These are phyloP conservation scores for Alfaro cultratus DNA, from an alignment of 2,797 vertebrate genomes.

Conservation along the genomic window DNA sequence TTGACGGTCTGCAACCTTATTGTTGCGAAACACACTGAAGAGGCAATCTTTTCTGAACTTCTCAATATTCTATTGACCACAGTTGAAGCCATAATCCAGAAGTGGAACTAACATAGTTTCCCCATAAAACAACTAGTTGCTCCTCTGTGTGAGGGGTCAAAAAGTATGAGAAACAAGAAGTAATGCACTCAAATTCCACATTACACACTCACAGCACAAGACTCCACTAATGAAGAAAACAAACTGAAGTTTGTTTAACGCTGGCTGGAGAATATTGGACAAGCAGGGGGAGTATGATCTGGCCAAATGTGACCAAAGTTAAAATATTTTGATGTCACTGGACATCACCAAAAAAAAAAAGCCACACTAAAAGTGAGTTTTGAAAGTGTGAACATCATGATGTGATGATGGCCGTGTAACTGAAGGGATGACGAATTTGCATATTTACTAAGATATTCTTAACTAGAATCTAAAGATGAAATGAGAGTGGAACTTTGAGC, in stretches of 20 bases:
- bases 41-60: background rate
- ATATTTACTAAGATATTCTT: background rate
- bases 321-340: background rate
- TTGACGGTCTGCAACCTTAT: background rate
- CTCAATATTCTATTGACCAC: background rate
- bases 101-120: background rate
- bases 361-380: background rate
- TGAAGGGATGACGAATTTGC: background rate
- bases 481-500: background rate
- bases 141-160: background rate
- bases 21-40: background rate
- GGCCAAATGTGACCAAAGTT: background rate
- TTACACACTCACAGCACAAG: background rate
- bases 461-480: background rate
- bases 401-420: background rate
- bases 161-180: background rate
- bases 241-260: background rate
- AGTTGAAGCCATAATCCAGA: background rate
- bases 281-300: background rate
- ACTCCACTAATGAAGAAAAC: background rate
- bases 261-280: background rate
- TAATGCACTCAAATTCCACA: background rate
- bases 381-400: background rate
- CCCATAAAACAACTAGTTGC: background rate
- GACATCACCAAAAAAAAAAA: background rate